Evolutionary conservation across 2,797 vertebrate genomes (phyloP).

Genomic region (Chelon labrosus): DNA sequence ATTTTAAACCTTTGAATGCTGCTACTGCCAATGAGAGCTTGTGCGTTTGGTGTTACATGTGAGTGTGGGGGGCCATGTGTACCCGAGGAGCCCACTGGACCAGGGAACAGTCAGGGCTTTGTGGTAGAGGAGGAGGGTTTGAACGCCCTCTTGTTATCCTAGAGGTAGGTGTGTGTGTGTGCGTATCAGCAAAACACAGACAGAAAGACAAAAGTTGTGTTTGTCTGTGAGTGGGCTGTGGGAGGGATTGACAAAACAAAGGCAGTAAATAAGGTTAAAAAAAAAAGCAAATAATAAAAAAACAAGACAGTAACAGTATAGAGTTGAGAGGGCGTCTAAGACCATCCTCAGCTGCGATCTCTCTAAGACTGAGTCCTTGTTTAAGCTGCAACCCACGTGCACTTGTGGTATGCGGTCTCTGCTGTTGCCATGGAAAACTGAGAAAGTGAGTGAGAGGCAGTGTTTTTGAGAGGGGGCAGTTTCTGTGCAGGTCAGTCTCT

Average conservation of each 20-base stretch:
- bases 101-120: slow-evolving; percentile 76
- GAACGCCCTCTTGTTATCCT: slow-evolving; percentile 54
- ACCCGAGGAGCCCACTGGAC: slow-evolving; percentile 76
- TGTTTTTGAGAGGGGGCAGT: slow-evolving; percentile 58
- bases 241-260: slow-evolving; percentile 42
- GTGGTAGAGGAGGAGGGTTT: slow-evolving; percentile 67
- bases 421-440: slow-evolving; percentile 85
- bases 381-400: slow-evolving; percentile 83
- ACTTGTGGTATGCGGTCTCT: slow-evolving; percentile 84
- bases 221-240: slow-evolving; percentile 19
- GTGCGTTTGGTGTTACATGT: slow-evolving; percentile 33
- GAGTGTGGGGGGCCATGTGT: slow-evolving; percentile 50
- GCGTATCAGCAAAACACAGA: slow-evolving; percentile 16
- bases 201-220: slow-evolving; percentile 16
- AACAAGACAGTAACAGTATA: slow-evolving; percentile 1
- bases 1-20: slow-evolving; percentile 26
- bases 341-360: slow-evolving; percentile 61
- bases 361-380: slow-evolving; percentile 78
- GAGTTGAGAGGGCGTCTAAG: slow-evolving; percentile 41
- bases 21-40: slow-evolving; percentile 31
- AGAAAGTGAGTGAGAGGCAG: slow-evolving; percentile 68
- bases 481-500: slow-evolving; percentile 68
- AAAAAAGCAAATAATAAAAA: background rate
- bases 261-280: slow-evolving; percentile 28
- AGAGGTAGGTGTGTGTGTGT: slow-evolving; percentile 44